Evolutionary conservation across 2,797 vertebrate genomes (phyloP).

Genomic region (Perdix hodgsoniae): DNA sequence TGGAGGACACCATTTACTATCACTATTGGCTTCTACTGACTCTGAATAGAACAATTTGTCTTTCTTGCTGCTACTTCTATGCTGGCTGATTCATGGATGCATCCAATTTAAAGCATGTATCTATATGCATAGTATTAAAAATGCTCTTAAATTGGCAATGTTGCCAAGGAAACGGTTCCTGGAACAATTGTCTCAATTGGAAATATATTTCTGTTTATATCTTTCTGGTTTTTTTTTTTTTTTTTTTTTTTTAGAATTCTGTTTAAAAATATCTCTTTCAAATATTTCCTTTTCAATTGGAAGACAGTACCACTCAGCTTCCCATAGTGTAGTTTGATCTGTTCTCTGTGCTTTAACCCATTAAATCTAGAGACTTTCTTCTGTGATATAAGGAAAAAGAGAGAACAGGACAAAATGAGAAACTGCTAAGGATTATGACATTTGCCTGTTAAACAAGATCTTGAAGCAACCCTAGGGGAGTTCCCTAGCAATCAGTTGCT

Average conservation of each 20-base stretch:
- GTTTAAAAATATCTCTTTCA: background rate
- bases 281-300: background rate
- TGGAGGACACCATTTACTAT: accelerated
- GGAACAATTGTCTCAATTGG: background rate
- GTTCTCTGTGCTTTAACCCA: background rate
- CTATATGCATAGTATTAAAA: background rate
- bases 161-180: background rate
- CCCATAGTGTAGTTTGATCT: background rate
- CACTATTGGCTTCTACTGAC: background rate
- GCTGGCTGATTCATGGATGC: background rate
- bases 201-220: background rate
- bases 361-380: background rate
- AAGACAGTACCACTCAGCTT: background rate
- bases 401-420: background rate
- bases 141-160: background rate
- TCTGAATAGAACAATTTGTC: background rate
- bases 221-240: background rate
- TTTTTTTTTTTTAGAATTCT: accelerated
- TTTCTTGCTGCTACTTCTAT: background rate
- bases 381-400: background rate
- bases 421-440: background rate
- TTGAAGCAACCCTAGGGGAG: background rate
- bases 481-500: accelerated
- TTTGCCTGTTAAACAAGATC: background rate
- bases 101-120: background rate